phyloP scores from a whole-genome alignment of 2,888 invertebrate genomes.

The Bruchidius siliquastri region DNA sequence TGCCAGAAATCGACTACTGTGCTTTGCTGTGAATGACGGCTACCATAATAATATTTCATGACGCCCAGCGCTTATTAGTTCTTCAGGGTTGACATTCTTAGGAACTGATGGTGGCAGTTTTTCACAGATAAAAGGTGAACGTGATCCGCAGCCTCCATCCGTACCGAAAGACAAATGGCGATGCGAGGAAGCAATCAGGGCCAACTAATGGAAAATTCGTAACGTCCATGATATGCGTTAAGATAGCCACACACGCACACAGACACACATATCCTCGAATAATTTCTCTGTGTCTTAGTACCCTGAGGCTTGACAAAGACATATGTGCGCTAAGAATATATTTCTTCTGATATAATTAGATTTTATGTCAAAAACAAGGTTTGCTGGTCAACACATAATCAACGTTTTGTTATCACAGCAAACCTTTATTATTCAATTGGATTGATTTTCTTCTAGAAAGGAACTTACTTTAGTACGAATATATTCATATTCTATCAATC shows the following conservation, averaged over 20 bases:
- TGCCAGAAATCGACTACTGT: background rate
- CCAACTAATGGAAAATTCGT: background rate
- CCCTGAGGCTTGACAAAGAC: too few species aligned
- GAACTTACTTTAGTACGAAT: too few species aligned
- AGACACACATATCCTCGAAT: too few species aligned
- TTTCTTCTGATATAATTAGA: too few species aligned
- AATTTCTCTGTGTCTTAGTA: too few species aligned
- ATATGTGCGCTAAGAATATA: too few species aligned
- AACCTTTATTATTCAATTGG: too few species aligned
- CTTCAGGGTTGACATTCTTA: background rate
- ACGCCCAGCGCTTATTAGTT: background rate
- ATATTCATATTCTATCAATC: too few species aligned
- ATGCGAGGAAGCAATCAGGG: background rate
- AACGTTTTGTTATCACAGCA: too few species aligned
- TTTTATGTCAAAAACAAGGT: too few species aligned
- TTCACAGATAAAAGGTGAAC: slow-evolving; percentile 5
- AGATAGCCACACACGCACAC: background rate
- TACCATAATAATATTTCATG: background rate
- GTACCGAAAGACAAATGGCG: background rate
- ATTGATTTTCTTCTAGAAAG: too few species aligned
- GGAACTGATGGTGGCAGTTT: background rate
- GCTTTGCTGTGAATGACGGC: background rate
- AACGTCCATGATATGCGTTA: background rate
- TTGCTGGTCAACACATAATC: too few species aligned
- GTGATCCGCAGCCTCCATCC: slow-evolving; percentile 8